Evolutionary conservation across 2,113 vertebrate species (phyloP).

Genomic region (Todiramphus saurophagus): DNA sequence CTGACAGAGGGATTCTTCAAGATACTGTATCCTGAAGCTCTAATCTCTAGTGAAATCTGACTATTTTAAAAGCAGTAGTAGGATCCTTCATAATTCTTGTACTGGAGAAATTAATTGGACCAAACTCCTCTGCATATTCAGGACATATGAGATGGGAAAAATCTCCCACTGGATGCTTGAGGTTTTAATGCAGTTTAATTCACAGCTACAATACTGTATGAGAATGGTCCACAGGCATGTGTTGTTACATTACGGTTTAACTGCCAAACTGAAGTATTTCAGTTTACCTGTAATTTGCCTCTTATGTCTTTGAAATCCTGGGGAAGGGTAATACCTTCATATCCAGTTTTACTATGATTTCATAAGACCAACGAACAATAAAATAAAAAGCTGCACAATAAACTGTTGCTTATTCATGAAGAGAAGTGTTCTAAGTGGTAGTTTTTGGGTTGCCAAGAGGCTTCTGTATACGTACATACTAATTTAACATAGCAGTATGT

Average conservation of each 20-base stretch:
- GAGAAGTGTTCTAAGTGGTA: background rate
- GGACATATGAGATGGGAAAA: background rate
- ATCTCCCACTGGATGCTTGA: background rate
- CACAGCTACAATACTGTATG: background rate
- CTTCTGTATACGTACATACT: fast-evolving
- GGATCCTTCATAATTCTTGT: background rate
- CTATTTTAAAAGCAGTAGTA: background rate
- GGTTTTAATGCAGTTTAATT: background rate
- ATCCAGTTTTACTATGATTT: background rate
- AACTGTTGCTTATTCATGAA: background rate
- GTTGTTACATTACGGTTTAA: background rate
- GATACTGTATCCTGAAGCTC: background rate
- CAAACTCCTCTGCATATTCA: background rate
- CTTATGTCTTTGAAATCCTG: background rate
- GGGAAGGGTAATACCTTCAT: background rate
- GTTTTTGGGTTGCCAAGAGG: background rate
- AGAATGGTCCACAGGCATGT: background rate
- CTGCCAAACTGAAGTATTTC: background rate
- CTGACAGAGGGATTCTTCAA: conserved; percentile 4
- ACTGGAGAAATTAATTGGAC: conserved; percentile 8
- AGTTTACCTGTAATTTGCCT: background rate
- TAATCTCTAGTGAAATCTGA: background rate
- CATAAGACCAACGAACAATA: background rate
- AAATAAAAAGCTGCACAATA: background rate
- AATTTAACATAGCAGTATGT: background rate